Conservation (phyloP, 2,888 invertebrate species). For the Timema cristinae region DNA sequence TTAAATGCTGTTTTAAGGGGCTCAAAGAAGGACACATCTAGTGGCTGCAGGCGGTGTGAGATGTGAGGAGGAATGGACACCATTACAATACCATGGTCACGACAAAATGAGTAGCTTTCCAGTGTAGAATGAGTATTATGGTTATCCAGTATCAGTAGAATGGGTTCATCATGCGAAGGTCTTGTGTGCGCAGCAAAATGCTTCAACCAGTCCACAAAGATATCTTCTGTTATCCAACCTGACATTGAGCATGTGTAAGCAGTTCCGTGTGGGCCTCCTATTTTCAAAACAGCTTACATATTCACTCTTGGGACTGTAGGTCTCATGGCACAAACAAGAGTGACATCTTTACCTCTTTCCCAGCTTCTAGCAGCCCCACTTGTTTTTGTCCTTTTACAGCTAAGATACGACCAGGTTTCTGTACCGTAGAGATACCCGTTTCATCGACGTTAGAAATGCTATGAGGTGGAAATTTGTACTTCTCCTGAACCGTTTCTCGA, state of each 20-base stretch:
- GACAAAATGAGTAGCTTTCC: background rate
- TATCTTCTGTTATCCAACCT: background rate
- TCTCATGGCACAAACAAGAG: conserved; percentile 27
- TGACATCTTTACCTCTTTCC: conserved; percentile 43
- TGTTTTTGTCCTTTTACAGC: conserved; percentile 43
- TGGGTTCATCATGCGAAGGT: no score
- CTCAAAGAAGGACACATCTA: conserved; percentile 3
- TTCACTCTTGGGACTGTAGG: background rate
- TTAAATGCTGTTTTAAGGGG: background rate
- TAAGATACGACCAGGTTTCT: conserved; percentile 41
- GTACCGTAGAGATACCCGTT: conserved; percentile 44
- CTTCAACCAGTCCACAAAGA: no score
- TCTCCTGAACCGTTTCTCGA: no score
- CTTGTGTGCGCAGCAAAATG: no score
- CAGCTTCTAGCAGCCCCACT: conserved; percentile 44
- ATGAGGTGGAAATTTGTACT: background rate
- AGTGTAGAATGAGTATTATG: no score
- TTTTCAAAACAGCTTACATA: background rate
- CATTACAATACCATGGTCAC: background rate
- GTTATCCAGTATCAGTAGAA: no score
- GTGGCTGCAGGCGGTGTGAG: background rate
- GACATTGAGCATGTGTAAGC: background rate
- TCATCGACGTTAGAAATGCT: conserved; percentile 37
- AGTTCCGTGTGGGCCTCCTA: background rate
- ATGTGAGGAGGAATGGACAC: background rate